These are phyloP conservation scores for Halichoerus grypus DNA, from an alignment of 2,113 vertebrate species.

Conservation along the genomic window DNA sequence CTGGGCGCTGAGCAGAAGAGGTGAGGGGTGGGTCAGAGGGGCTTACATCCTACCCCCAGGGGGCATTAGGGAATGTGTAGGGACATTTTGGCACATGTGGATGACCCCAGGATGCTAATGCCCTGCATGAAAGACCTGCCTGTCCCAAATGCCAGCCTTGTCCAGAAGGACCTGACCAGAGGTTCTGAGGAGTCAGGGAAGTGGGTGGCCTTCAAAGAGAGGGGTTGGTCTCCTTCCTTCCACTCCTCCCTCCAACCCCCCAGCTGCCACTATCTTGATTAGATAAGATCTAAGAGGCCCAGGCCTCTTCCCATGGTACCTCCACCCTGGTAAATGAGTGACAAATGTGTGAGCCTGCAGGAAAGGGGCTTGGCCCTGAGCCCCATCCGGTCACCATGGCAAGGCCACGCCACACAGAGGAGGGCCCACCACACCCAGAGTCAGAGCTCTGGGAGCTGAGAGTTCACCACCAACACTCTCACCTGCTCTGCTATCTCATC, in stretches of 20 bases:
- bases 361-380: neutral
- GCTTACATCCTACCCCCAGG: neutral
- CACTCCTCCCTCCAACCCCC: neutral
- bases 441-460: neutral
- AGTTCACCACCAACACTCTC: neutral
- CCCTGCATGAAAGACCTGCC: neutral
- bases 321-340: slow-evolving; percentile 35
- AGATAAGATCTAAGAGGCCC: neutral
- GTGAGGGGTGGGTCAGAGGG: neutral
- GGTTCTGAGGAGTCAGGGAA: neutral
- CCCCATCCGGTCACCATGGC: neutral
- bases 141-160: neutral
- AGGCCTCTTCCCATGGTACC: neutral
- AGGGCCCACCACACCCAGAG: neutral
- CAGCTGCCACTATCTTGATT: neutral
- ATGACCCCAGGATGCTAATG: neutral
- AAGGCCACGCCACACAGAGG: neutral
- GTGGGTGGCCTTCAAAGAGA: neutral
- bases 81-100: neutral
- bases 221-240: neutral
- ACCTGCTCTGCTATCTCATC: neutral
- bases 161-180: neutral
- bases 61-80: neutral
- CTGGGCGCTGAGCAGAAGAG: neutral
- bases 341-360: neutral